Evolutionary conservation across 2,797 vertebrate genomes (phyloP).

Genomic region (Geotrypetes seraphini): DNA sequence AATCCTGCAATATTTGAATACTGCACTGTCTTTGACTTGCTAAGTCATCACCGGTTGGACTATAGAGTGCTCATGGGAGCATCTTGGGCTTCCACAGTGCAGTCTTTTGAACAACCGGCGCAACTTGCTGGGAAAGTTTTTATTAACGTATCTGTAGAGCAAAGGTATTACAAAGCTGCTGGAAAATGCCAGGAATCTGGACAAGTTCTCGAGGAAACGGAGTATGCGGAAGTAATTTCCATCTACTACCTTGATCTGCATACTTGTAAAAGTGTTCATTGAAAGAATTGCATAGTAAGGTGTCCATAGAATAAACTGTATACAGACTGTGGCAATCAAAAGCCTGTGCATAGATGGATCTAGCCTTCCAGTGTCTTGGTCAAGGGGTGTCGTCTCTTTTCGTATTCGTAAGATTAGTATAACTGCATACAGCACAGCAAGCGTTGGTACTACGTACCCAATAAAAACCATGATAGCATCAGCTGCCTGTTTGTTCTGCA

Average conservation of each 20-base stretch:
- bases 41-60: constrained; percentile 81
- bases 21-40: background rate
- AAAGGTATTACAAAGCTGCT: constrained; percentile 88
- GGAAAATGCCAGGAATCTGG: constrained; percentile 80
- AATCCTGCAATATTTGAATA: background rate
- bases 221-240: constrained; percentile 49
- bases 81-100: constrained; percentile 66
- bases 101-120: constrained; percentile 74
- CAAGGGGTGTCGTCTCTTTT: constrained; percentile 81
- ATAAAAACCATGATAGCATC: constrained; percentile 91
- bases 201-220: constrained; percentile 68
- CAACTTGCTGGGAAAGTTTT: constrained; percentile 78
- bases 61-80: constrained; percentile 65
- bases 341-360: constrained; percentile 85
- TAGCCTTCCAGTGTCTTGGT: constrained; percentile 76
- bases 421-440: constrained; percentile 81
- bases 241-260: constrained; percentile 42
- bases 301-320: constrained; percentile 88
- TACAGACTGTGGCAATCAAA: constrained; percentile 79
- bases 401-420: constrained; percentile 74
- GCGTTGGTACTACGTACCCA: constrained; percentile 79
- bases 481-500: constrained; percentile 88
- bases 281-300: constrained; percentile 85
- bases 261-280: constrained; percentile 68
- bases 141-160: constrained; percentile 85